Percentiles rank a stretch among this genome's conserved stretches.
These are phyloP conservation scores for Poecilia gillii DNA, from an alignment of 2,797 vertebrate species.

Conservation along the genomic window DNA sequence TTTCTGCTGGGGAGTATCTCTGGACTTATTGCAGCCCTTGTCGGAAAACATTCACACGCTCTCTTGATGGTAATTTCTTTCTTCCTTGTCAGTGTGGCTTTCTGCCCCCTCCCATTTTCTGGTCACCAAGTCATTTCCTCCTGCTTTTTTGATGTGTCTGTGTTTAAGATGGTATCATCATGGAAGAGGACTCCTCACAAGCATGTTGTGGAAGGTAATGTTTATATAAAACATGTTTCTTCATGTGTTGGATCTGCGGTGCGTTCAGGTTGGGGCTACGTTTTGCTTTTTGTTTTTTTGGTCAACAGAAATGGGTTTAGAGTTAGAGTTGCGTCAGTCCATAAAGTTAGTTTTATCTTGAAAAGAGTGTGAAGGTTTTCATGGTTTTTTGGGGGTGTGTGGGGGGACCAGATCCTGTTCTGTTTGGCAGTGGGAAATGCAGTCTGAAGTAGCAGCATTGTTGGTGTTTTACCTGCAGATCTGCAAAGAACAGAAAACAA, in stretches of 20 bases:
- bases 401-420: too few species aligned
- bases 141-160: slow-evolving; percentile 17
- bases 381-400: background rate
- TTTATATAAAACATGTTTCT: slow-evolving; percentile 7
- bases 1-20: slow-evolving; percentile 43
- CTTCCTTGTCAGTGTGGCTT: slow-evolving; percentile 54
- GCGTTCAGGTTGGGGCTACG: slow-evolving; percentile 4
- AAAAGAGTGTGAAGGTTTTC: background rate
- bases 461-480: background rate
- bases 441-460: background rate
- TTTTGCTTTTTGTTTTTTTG: slow-evolving; percentile 4
- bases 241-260: background rate
- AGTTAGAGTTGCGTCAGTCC: background rate
- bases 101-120: slow-evolving; percentile 52
- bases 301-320: background rate
- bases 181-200: slow-evolving; percentile 47
- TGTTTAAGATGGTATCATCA: slow-evolving; percentile 29
- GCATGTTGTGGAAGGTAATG: slow-evolving; percentile 61
- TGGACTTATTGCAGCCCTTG: slow-evolving; percentile 2
- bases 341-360: background rate
- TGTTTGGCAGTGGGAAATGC: background rate
- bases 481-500: background rate
- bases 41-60: slow-evolving; percentile 29
- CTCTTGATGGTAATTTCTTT: slow-evolving; percentile 32
- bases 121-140: slow-evolving; percentile 55